Evolutionary conservation across 1,140 invertebrate species (phyloP).

Genomic region (Drosophila nikananu): DNA sequence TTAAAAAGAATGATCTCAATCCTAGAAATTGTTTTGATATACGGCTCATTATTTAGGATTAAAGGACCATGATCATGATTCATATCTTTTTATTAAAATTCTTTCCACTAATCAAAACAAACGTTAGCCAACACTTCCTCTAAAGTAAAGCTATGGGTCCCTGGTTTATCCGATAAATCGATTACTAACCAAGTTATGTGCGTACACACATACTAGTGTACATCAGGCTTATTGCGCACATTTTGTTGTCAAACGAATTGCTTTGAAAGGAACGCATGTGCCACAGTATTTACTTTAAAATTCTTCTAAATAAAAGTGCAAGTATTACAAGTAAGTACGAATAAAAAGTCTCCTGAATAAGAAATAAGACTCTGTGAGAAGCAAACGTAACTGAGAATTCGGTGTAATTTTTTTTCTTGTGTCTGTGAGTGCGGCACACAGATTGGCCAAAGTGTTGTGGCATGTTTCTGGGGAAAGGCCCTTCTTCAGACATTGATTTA

Average conservation of each 20-base stretch:
- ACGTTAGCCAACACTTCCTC: not conserved
- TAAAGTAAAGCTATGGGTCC: not conserved
- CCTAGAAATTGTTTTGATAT: not conserved
- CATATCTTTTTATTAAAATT: not conserved
- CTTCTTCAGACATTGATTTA: conserved; percentile 71
- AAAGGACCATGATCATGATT: not conserved
- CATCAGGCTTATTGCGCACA: not conserved
- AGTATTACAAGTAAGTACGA: conserved; percentile 2
- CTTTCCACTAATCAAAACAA: not conserved
- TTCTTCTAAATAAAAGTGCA: not conserved
- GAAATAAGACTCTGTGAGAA: not conserved
- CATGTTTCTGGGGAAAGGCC: conserved; percentile 9
- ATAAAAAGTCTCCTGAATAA: not conserved
- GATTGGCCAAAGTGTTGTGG: conserved; percentile 28
- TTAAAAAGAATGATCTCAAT: not conserved
- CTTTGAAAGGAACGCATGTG: too few species aligned
- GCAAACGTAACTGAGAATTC: not conserved
- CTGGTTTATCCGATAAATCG: conserved; percentile 7
- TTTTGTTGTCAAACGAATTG: not conserved
- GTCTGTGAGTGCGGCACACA: conserved; percentile 7
- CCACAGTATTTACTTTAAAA: not conserved
- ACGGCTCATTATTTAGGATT: too few species aligned
- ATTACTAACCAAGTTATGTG: not conserved
- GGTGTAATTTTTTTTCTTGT: conserved; percentile 1
- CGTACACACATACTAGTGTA: not conserved